Base-by-base conservation (phyloP, 2,113 vertebrate genomes). In the Halcyon senegalensis region DNA sequence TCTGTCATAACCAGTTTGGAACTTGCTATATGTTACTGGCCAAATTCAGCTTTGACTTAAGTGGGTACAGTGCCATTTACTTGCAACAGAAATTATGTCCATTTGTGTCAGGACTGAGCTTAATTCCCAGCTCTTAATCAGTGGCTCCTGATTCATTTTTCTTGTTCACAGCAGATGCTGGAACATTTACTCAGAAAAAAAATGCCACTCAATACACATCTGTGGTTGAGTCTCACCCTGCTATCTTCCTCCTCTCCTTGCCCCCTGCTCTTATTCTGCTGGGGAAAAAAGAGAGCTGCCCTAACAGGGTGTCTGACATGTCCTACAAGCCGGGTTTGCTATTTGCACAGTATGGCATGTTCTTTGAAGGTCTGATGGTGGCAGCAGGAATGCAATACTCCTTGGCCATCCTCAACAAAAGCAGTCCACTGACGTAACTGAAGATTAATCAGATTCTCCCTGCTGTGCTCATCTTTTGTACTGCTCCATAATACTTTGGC, bases 11-110 rank as follows among this genome's bases (percentile, higher is more conserved):
- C 37, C 69, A 56, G 89, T 96, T 88, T 83, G 77, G 44, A 73
- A 86, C 44, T 83, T 73, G 51, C 25, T 84, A 17, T 89, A 84
- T 63, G 37, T 72, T 93, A 77, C 58, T 79, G 77, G 66, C 30
- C n/a, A 85, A 82, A 95, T 95, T 89, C 69, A 81, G 76, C 82
- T 75, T 84, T 91, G 59, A 55, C 64, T 88, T 60, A 63, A 93
- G 37, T 77, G 68, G 55, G 20, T 93, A 85, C 41, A 86, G 44
- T 66, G 74, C 48, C 67, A 60, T 93, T 83, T 84, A 35, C 35
- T 92, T 31, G 48, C 51, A 70, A 44, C 19, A 84, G 30, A 77
- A 87, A 77, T 84, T 27, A 46, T 27, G 31, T 53, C 59, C 30
- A 31, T 76, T 90, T 94, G n/a, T 67, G 30, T 67, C 82, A 91